These are phyloP conservation scores for Eptatretus atami DNA, from an alignment of 2,797 vertebrate genomes.

Conservation along the genomic window DNA sequence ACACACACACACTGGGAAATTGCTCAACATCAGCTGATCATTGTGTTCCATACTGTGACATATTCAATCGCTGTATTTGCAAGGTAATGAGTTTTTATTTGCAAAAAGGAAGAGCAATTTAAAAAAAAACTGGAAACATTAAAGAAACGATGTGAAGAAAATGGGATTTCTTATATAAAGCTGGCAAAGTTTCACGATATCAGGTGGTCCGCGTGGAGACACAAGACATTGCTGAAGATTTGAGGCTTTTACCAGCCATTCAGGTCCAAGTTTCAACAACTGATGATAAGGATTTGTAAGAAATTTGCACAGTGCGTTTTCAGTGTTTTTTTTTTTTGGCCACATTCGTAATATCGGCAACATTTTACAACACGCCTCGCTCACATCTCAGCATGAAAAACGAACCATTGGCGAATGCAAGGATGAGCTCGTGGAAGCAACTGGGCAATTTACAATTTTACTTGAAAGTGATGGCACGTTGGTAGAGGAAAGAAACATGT, in stretches of 20 bases:
- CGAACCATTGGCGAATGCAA: no score
- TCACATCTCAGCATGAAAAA: no score
- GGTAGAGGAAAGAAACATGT: neutral
- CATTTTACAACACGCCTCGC: no score
- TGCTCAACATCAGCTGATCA: neutral
- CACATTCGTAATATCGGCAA: no score
- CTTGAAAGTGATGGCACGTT: neutral
- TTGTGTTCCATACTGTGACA: neutral
- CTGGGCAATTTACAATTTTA: neutral
- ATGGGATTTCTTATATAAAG: neutral
- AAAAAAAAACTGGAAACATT: no score
- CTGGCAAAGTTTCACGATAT: slow-evolving; percentile 4
- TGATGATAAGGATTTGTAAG: neutral
- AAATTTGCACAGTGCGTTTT: neutral
- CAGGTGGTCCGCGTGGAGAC: slow-evolving; percentile 1
- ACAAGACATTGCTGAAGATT: neutral
- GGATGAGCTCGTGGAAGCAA: neutral
- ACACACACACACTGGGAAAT: neutral
- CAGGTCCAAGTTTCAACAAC: neutral
- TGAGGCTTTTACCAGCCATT: slow-evolving; percentile 2
- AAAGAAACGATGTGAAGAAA: neutral
- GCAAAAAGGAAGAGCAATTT: neutral
- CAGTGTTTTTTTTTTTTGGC: neutral
- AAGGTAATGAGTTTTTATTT: neutral
- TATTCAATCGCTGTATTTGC: neutral